phyloP scores from a whole-genome alignment of 92 coral and sea anemone genomes.

The Micromussa lordhowensis region DNA sequence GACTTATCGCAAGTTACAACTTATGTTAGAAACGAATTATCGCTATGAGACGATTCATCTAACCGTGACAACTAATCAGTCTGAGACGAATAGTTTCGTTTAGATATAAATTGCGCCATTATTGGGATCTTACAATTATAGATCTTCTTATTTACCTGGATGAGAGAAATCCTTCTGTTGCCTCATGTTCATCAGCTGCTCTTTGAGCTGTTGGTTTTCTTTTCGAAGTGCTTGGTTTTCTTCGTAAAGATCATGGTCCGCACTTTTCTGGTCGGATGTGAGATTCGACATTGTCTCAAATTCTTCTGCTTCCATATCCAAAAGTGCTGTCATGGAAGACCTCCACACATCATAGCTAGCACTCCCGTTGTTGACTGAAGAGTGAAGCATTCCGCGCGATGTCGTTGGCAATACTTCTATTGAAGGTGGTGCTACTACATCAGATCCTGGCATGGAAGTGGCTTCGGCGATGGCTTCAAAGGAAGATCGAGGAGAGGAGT shows the following conservation, averaged over 20 bases:
- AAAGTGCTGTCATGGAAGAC: slow-evolving; percentile 34
- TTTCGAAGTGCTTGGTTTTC: slow-evolving; percentile 34
- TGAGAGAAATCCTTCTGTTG: slow-evolving; percentile 31
- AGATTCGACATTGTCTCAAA: not conserved
- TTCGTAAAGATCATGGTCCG: slow-evolving; percentile 19
- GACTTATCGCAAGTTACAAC: slow-evolving; percentile 15
- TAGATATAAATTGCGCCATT: slow-evolving; percentile 13
- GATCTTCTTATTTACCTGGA: slow-evolving; percentile 22
- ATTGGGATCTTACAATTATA: slow-evolving; percentile 19
- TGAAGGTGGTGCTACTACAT: too few species aligned
- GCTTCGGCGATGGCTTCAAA: too few species aligned
- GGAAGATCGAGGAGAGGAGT: too few species aligned
- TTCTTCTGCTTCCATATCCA: slow-evolving; percentile 16
- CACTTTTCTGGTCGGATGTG: slow-evolving; percentile 6
- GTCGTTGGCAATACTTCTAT: too few species aligned
- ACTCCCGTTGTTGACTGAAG: too few species aligned
- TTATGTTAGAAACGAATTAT: slow-evolving; percentile 14
- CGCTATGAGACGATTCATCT: slow-evolving; percentile 18
- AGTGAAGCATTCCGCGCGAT: too few species aligned
- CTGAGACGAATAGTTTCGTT: slow-evolving; percentile 24
- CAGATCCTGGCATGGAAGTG: too few species aligned
- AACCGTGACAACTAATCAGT: slow-evolving; percentile 24
- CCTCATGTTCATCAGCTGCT: slow-evolving; percentile 21
- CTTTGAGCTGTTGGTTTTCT: slow-evolving; percentile 22
- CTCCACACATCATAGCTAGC: slow-evolving; percentile 5